Evolutionary conservation across 2,888 invertebrate genomes (phyloP), one percentile per base, ranked within the genome.

Genomic region (Cecidostiba fungosa): DNA sequence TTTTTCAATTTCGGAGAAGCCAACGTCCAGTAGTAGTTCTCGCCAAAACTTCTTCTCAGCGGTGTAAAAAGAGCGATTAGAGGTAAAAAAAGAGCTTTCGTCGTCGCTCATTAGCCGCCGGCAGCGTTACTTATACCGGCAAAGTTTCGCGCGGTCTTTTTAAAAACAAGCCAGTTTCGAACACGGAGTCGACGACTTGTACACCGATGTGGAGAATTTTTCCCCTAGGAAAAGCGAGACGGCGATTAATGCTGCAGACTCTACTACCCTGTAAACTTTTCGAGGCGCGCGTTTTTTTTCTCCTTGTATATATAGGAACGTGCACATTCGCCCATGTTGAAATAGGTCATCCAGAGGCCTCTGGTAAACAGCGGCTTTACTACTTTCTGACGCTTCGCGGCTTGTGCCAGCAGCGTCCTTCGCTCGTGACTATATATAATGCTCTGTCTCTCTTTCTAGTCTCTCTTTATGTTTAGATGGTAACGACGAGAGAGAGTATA

Each of bases 1-100:
- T 84, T 86, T 86, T 84, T 86, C 81, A 84, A 86, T 84, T 84
- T 80, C 81, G 66, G 23, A n/a, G n/a, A 39, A 62, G 72, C 36
- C 54, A 6, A n/a, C 47, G 23, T 82, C 70, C 29, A 29, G 19
- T 32, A 29, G 19, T 32, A 19, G 32, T n/a, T 54, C n/a, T 16
- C 72, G 72, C 43, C 43, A 29, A n/a, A 47, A 29, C 72, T 72
- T n/a, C 39, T 23, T 32, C 14, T 26, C 47, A 8, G 0, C 26
- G 4, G 36, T 4, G 47, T 50, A 79, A 80, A 80, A 70, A 50
- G 72, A 36, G 54, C 79, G 72, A 80, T 72, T 80, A 80, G 50
- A 70, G 29, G 36, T 36, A 36, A 50, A 50, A 16, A 47, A 50
- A 50, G 50, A 50, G 50, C 50, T 19, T 50, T 19, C 16, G 19